These are phyloP conservation scores for Automeris io DNA, from an alignment of 2,888 invertebrate genomes.

Conservation along the genomic window DNA sequence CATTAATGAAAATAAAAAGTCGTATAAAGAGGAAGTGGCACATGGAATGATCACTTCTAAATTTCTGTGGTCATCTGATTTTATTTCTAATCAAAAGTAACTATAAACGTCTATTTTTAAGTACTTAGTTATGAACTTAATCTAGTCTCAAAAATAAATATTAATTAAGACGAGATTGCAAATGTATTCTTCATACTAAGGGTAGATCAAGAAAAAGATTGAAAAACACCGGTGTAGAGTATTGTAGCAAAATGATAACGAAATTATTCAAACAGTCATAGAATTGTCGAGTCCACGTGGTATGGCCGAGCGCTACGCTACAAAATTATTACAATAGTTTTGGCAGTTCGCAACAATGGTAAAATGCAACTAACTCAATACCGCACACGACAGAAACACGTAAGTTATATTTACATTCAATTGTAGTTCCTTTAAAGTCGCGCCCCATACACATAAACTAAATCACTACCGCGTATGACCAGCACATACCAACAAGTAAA, in stretches of 20 bases:
- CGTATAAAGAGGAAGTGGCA: too few relatives aligned
- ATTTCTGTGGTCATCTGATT: too few relatives aligned
- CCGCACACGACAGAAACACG: conserved; percentile 52
- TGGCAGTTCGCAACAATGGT: conserved; percentile 75
- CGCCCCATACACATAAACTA: conserved; percentile 1
- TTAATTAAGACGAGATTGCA: too few relatives aligned
- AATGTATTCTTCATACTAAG: too few relatives aligned
- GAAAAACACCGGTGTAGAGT: too few relatives aligned
- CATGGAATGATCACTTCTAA: too few relatives aligned
- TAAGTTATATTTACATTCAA: conserved; percentile 62
- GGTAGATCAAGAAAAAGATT: too few relatives aligned
- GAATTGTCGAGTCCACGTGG: conserved; percentile 20
- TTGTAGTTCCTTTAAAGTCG: conserved; percentile 11
- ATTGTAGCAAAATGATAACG: not conserved
- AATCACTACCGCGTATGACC: conserved; percentile 5
- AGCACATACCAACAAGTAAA: not conserved
- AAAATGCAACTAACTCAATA: conserved; percentile 68
- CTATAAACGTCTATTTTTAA: too few relatives aligned
- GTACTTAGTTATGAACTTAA: too few relatives aligned
- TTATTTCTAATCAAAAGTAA: too few relatives aligned
- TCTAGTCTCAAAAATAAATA: too few relatives aligned
- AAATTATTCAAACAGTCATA: not conserved
- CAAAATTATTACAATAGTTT: conserved; percentile 69
- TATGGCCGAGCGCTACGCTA: conserved; percentile 38
- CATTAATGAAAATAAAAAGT: too few relatives aligned